Evolutionary conservation across 2,113 vertebrate genomes (phyloP), one percentile per base, ranked within the genome.

Genomic region (Ictalurus punctatus): DNA sequence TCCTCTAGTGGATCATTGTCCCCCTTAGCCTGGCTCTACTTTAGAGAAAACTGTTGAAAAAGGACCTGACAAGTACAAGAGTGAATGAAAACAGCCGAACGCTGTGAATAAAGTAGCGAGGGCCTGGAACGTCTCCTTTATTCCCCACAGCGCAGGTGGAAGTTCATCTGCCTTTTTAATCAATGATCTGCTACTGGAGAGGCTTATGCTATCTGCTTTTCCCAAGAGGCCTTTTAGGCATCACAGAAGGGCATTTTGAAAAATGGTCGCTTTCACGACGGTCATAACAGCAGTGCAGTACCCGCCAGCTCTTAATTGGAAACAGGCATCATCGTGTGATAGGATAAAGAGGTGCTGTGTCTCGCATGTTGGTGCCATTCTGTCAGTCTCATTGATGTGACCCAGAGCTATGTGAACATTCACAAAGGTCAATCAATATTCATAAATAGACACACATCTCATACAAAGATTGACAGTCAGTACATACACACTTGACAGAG

Each of bases 151-250:
- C 89, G 90, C 92, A 90, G 91, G 91, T 90, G 91, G 90, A 90
- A 92, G 93, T 94, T 92, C 91, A 92, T 92, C 92, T 90, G 93
- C 87, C 88, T 92, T 90, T 94, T 93, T 95, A 95, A 96, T 96
- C 94, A 95, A 91, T 94, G 93, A 94, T 94, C 92, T 93, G 88
- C 92, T 80, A 88, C 91, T 89, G 88, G 88, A 91, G 87, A 87
- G 52, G 82, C 89, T 69, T 59, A 86, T 88, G 86, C 90, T 89
- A 59, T 83, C 52, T 86, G 79, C 54, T 87, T 61, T 79, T 92
- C 92, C 92, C 90, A n/a, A 59, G 90, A 89, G 92, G 65, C 91
- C 90, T 89, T 87, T 92, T 52, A 90, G 90, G 94, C 73, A 89
- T 89, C 65, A 85, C 40, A 65, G 67, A 87, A 84, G 88, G 90